A percentile compares a stretch with the other conserved stretches of the same genome.
Evolutionary conservation across 2,888 invertebrate species (phyloP).

Genomic region (Fragum fragum): DNA sequence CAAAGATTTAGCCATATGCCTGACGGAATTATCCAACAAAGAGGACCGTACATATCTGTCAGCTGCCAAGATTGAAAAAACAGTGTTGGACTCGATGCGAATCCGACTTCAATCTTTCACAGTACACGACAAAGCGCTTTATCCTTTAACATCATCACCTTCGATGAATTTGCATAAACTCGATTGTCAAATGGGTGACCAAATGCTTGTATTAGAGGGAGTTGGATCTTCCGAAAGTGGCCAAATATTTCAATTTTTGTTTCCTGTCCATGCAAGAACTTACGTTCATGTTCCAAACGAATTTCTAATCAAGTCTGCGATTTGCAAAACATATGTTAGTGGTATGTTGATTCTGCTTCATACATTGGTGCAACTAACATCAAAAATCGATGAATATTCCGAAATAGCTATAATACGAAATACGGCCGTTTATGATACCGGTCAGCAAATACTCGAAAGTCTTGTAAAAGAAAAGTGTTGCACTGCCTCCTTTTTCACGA

Average conservation of each 20-base stretch:
- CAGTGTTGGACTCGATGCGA: background rate
- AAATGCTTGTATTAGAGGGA: constrained; percentile 4
- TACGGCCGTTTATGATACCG: background rate
- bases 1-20: background rate
- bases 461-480: background rate
- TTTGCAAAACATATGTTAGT: background rate
- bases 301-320: background rate
- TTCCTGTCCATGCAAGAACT: background rate
- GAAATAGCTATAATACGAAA: background rate
- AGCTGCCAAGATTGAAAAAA: background rate
- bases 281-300: background rate
- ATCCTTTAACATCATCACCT: background rate
- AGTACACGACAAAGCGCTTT: background rate
- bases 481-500: background rate
- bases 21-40: background rate
- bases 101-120: background rate
- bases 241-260: background rate
- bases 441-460: background rate
- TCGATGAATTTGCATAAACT: background rate
- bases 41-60: background rate
- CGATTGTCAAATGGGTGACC: background rate
- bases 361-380: background rate
- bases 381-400: background rate
- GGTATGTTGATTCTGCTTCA: background rate
- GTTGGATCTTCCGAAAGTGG: background rate